A percentile compares a stretch with the other conserved stretches of the same genome.
These are phyloP conservation scores for Podarcis cretensis DNA, from an alignment of 2,113 vertebrate species.

Conservation along the genomic window DNA sequence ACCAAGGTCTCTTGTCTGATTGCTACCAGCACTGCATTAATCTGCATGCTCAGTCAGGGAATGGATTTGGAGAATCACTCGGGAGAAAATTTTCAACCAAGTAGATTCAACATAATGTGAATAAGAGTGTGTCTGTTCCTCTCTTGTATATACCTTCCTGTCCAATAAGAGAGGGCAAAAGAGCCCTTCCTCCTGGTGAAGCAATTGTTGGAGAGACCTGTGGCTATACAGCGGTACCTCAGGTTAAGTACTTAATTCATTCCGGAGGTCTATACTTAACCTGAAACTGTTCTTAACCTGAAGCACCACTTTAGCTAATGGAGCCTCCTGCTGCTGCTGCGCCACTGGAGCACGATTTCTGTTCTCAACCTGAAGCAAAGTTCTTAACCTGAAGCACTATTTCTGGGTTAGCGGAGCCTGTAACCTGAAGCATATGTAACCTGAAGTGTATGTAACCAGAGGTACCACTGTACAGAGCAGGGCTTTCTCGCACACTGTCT, in stretches of 20 bases:
- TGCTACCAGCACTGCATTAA: conserved; percentile 32
- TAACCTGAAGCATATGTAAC: too few species aligned
- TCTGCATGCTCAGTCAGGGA: conserved; percentile 6
- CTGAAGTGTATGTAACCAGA: too few species aligned
- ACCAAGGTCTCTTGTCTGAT: conserved; percentile 34
- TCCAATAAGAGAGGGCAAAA: background rate
- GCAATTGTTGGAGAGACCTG: background rate
- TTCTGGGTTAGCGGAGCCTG: too few species aligned
- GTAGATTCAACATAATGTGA: conserved; percentile 3
- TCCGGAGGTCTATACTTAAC: too few species aligned
- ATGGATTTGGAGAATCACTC: conserved; percentile 33
- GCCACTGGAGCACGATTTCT: too few species aligned
- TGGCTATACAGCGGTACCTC: background rate
- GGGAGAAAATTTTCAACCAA: conserved; percentile 45
- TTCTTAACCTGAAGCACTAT: too few species aligned
- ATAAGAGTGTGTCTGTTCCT: background rate
- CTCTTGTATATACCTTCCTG: background rate
- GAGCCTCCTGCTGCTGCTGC: too few species aligned
- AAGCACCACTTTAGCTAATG: too few species aligned
- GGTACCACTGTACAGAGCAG: background rate
- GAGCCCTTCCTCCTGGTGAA: background rate
- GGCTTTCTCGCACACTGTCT: background rate
- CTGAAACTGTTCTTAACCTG: too few species aligned
- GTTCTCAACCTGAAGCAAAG: too few species aligned
- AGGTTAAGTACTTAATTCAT: too few species aligned